Evolutionary conservation across 2,888 invertebrate genomes (phyloP).

Genomic region (Pseudococcus viburni): DNA sequence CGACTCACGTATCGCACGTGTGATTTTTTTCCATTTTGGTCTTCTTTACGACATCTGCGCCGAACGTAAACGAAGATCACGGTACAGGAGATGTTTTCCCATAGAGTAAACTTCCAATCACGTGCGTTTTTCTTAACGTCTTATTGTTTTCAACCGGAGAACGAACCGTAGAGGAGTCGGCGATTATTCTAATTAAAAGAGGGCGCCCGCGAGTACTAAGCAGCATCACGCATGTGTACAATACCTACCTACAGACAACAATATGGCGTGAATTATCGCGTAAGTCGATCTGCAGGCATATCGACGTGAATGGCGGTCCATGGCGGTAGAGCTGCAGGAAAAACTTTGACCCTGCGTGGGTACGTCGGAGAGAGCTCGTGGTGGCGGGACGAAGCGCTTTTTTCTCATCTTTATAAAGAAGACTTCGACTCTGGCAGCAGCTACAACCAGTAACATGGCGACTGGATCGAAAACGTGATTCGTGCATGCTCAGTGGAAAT

Average conservation of each 20-base stretch:
- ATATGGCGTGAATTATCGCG: slow-evolving; percentile 23
- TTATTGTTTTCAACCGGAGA: neutral
- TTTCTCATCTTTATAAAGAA: neutral
- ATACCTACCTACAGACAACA: neutral
- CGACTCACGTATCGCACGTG: slow-evolving; percentile 31
- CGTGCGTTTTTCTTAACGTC: neutral
- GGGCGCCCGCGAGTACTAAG: neutral
- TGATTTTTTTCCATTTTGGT: slow-evolving; percentile 8
- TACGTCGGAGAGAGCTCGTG: neutral
- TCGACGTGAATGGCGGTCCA: neutral
- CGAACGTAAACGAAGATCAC: neutral
- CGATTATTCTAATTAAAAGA: slow-evolving; percentile 53
- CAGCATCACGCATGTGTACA: neutral
- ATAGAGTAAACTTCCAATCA: neutral
- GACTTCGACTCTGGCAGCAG: neutral
- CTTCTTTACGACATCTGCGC: neutral
- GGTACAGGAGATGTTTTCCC: neutral
- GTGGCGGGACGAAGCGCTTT: neutral
- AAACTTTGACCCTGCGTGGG: slow-evolving; percentile 52
- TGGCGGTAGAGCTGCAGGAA: neutral
- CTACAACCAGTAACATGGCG: neutral
- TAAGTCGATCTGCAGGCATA: slow-evolving; percentile 1
- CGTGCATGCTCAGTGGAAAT: neutral
- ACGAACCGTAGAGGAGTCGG: neutral
- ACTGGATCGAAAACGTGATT: neutral